A percentile compares a stretch with the other conserved stretches of the same genome.
Evolutionary conservation across 2,113 vertebrate species (phyloP).

Genomic region (Amblyornis subalaris): DNA sequence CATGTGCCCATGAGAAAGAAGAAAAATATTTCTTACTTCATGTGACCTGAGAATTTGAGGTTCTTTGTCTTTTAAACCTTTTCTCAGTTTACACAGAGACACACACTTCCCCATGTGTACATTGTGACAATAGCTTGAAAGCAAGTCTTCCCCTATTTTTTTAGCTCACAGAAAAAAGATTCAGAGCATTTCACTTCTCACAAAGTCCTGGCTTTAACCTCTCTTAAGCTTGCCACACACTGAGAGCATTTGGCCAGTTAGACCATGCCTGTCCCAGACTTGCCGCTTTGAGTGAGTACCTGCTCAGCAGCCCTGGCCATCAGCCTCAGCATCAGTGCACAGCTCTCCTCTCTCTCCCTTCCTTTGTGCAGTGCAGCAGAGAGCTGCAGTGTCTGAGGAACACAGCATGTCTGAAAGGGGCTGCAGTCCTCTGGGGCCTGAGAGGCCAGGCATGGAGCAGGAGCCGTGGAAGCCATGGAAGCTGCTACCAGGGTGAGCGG

Average conservation of each 20-base stretch:
- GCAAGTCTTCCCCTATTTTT: neutral
- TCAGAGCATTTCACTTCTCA: neutral
- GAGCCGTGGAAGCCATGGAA: neutral
- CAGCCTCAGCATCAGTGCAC: rapidly evolving
- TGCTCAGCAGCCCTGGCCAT: neutral
- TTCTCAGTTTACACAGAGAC: neutral
- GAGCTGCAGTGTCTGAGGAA: neutral
- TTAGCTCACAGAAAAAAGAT: neutral
- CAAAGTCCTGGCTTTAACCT: neutral
- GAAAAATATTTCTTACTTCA: neutral
- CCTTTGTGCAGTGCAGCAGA: neutral
- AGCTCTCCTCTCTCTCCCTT: neutral
- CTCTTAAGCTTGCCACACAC: rapidly evolving
- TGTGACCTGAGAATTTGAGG: neutral
- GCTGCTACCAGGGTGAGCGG: neutral
- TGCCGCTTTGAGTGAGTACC: neutral
- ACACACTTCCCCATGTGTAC: neutral
- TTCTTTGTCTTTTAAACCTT: neutral
- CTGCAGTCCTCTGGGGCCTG: neutral
- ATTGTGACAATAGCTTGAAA: neutral
- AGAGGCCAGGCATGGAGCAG: neutral
- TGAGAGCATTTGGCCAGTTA: rapidly evolving
- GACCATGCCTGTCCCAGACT: rapidly evolving
- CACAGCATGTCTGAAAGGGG: neutral
- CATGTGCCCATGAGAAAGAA: neutral